These are phyloP conservation scores for Chloroceryle inda DNA, from an alignment of 2,797 vertebrate genomes.

Conservation along the genomic window DNA sequence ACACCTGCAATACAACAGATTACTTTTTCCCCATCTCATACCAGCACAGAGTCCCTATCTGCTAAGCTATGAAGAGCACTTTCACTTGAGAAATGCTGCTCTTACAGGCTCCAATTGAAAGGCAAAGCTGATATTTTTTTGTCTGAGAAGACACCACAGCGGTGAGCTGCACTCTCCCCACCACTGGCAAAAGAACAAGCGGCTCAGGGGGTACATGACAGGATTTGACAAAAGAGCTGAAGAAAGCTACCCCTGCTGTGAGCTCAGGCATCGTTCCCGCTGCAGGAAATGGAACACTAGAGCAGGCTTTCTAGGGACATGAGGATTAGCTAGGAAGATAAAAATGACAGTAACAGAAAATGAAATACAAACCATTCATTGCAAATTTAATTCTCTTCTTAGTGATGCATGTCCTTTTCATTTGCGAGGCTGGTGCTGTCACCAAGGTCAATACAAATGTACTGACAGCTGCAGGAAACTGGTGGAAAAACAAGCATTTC, in stretches of 20 bases:
- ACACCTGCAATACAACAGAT: background rate
- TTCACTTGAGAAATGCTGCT: background rate
- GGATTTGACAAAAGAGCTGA: background rate
- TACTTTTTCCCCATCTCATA: background rate
- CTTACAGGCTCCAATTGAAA: background rate
- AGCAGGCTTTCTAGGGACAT: conserved; percentile 28
- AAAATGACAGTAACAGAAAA: conserved; percentile 4
- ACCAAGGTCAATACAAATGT: background rate
- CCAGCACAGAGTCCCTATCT: background rate
- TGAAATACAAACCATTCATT: conserved; percentile 1
- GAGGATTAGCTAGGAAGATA: background rate
- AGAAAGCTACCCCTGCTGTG: background rate
- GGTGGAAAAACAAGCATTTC: background rate
- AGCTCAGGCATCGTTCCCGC: background rate
- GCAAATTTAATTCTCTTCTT: conserved; percentile 29
- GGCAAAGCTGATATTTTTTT: background rate
- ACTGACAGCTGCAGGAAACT: background rate
- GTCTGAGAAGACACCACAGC: background rate
- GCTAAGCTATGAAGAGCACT: background rate
- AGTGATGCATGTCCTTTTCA: background rate
- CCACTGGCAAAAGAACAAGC: background rate
- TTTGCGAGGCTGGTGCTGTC: background rate
- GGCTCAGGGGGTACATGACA: background rate
- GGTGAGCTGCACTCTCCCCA: background rate
- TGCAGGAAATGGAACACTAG: conserved; percentile 25